Conservation (phyloP, 2,113 vertebrate genomes). For the Apaloderma vittatum region DNA sequence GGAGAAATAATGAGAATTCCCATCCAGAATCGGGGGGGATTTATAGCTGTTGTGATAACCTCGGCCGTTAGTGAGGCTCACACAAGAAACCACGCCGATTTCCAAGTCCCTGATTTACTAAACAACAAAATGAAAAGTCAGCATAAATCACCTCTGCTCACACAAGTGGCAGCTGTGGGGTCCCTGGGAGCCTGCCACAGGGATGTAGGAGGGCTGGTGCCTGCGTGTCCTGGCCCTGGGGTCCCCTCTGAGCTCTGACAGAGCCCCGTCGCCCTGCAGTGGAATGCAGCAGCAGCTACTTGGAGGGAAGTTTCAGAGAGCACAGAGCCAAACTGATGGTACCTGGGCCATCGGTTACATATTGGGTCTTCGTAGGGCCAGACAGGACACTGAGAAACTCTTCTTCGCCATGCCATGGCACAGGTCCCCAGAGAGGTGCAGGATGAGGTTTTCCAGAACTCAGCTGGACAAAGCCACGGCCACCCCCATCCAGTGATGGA, state of each 20-base stretch:
- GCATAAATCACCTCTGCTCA: conserved; percentile 50
- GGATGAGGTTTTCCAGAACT: background rate
- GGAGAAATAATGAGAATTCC: conserved; percentile 77
- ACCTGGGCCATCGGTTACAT: background rate
- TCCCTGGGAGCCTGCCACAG: background rate
- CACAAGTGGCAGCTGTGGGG: conserved; percentile 32
- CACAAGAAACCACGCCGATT: conserved; percentile 41
- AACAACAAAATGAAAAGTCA: conserved; percentile 55
- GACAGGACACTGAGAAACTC: background rate
- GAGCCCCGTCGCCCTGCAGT: rapidly evolving
- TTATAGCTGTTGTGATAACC: conserved; percentile 80
- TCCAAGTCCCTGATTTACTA: conserved; percentile 67
- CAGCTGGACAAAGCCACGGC: background rate
- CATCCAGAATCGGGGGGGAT: conserved; percentile 69
- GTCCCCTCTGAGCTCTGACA: background rate
- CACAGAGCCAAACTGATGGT: background rate
- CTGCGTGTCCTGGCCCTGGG: rapidly evolving
- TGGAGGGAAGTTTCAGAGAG: background rate
- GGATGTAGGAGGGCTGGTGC: background rate
- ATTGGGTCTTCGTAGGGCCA: background rate
- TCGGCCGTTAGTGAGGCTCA: conserved; percentile 27
- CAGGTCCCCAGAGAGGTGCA: background rate
- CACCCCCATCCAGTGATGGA: rapidly evolving
- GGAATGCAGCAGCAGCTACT: background rate
- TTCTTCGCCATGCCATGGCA: background rate